These are phyloP conservation scores for Nasonia vitripennis DNA, from an alignment of 1,140 invertebrate species.

Conservation along the genomic window DNA sequence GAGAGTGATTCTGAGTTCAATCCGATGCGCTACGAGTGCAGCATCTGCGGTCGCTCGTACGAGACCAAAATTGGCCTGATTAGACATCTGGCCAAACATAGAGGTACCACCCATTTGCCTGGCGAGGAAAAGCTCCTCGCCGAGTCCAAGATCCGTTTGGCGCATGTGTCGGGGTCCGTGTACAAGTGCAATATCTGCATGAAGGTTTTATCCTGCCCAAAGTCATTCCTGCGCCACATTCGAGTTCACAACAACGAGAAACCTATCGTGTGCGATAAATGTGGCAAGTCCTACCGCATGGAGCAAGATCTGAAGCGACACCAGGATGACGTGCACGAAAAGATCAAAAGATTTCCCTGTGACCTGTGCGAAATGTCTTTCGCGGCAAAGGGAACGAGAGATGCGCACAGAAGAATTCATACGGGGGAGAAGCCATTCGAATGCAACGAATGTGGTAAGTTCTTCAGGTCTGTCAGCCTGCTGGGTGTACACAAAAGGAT, in stretches of 20 bases:
- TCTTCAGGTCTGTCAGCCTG: slow-evolving; percentile 73
- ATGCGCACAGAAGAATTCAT: slow-evolving; percentile 81
- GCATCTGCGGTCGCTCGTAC: neutral
- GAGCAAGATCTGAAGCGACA: slow-evolving; percentile 68
- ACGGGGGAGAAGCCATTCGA: slow-evolving; percentile 79
- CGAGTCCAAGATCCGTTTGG: neutral
- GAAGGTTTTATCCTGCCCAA: neutral
- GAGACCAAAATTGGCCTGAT: neutral
- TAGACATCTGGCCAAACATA: slow-evolving; percentile 2
- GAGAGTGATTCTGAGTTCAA: neutral
- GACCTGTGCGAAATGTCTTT: slow-evolving; percentile 68
- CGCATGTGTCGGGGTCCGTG: neutral
- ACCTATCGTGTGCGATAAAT: slow-evolving; percentile 65
- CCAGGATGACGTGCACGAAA: slow-evolving; percentile 63
- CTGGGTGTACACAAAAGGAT: slow-evolving; percentile 75
- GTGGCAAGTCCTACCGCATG: slow-evolving; percentile 68
- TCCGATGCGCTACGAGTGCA: slow-evolving; percentile 28
- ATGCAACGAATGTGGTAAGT: slow-evolving; percentile 78
- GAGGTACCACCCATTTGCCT: neutral
- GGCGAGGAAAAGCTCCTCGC: neutral
- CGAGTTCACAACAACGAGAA: slow-evolving; percentile 73
- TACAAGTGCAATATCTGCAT: slow-evolving; percentile 25
- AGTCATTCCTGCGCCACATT: slow-evolving; percentile 77
- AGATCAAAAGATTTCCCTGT: slow-evolving; percentile 71
- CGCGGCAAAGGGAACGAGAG: slow-evolving; percentile 75